phyloP scores from a whole-genome alignment of 30 jellyfish, hydroid and myxozoan genomes.

The Sanderia malayensis region DNA sequence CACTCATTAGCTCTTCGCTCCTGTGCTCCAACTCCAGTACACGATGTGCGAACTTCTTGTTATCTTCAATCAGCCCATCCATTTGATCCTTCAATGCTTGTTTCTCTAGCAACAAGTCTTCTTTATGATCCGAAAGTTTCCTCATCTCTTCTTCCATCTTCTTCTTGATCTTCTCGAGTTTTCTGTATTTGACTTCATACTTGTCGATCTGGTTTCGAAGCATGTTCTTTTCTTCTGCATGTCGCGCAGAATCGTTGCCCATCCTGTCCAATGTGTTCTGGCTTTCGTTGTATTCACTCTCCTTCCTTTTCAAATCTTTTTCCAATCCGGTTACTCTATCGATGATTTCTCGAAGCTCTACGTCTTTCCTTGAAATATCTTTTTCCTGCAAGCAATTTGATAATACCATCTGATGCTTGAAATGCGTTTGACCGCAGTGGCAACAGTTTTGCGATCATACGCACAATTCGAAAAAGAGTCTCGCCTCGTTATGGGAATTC shows the following conservation, averaged over 20 bases:
- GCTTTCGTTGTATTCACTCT: conserved; percentile 48
- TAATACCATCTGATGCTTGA: no score
- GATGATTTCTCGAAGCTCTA: conserved; percentile 46
- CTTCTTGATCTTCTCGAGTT: conserved; percentile 43
- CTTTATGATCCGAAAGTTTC: conserved; percentile 14
- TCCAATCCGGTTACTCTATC: conserved; percentile 31
- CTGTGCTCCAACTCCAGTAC: conserved; percentile 67
- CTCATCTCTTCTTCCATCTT: conserved; percentile 59
- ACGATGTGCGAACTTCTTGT: conserved; percentile 81
- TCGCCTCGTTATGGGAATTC: no score
- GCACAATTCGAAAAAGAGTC: no score
- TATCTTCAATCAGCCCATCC: conserved; percentile 73
- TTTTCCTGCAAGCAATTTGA: conserved; percentile 49
- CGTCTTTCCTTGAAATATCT: conserved; percentile 56
- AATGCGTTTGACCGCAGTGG: no score
- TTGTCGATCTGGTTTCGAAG: conserved; percentile 59
- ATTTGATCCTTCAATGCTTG: conserved; percentile 55
- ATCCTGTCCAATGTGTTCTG: conserved; percentile 20
- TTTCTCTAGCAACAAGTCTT: conserved; percentile 45
- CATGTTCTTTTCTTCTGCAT: conserved; percentile 59
- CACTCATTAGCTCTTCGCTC: conserved; percentile 54
- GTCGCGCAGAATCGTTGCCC: conserved; percentile 25
- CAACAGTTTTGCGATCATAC: no score
- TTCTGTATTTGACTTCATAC: conserved; percentile 41
- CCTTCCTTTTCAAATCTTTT: conserved; percentile 21